phyloP scores from a whole-genome alignment of 2,888 invertebrate species.

The Ophion ellenae region DNA sequence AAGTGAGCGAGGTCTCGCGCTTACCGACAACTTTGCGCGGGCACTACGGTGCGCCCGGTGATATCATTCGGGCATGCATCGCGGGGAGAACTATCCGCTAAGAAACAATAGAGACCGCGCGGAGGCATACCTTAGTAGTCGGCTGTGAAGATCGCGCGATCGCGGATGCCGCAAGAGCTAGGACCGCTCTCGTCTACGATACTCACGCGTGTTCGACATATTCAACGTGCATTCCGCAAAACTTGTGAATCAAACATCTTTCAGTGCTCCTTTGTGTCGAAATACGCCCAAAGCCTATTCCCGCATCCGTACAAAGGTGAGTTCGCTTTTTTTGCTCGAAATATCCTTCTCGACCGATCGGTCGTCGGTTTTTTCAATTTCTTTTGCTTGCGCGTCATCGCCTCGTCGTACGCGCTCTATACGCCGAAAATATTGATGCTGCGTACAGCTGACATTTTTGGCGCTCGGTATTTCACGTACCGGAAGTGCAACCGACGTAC shows the following conservation, averaged over 20 bases:
- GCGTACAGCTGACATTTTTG: background rate
- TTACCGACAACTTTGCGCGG: background rate
- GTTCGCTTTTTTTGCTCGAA: background rate
- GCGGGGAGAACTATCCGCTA: background rate
- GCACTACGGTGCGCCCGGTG: background rate
- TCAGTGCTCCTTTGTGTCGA: background rate
- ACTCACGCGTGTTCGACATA: background rate
- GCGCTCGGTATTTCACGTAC: background rate
- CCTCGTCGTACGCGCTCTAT: background rate
- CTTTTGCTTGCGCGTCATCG: background rate
- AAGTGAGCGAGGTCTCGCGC: background rate
- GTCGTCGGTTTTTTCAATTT: background rate
- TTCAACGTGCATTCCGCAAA: background rate
- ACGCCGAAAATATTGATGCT: background rate
- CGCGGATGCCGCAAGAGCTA: constrained; percentile 18
- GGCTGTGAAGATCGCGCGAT: constrained; percentile 57
- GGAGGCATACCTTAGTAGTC: constrained; percentile 30
- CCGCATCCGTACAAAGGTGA: background rate
- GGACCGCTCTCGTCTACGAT: background rate
- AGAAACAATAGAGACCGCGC: constrained; percentile 29
- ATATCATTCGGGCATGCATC: background rate
- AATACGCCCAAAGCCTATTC: background rate
- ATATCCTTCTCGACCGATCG: background rate
- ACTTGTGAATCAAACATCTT: background rate
- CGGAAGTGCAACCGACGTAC: background rate